Base-by-base conservation (phyloP, 2,113 vertebrate species). In the Jaculus jaculus region DNA sequence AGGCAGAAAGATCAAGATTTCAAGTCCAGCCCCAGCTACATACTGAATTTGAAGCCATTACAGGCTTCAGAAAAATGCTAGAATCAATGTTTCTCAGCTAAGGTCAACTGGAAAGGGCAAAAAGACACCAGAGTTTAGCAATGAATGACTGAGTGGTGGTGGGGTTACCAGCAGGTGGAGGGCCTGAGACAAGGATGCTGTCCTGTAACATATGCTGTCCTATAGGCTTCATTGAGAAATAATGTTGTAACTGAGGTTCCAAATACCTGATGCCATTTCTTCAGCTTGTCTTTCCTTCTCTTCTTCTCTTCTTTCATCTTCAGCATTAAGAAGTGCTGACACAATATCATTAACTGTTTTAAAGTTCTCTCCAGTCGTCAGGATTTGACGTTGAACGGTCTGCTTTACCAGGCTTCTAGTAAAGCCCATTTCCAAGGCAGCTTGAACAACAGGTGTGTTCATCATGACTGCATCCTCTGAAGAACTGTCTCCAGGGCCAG, bases 391-490 rank as follows among this genome's bases (percentile, higher is more conserved):
- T 96, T 99, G 99, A 86, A 99, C 98, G 0, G 98, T 99, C 97
- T 99, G 99, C 86, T 99, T 99, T 72, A 99, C 98, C 2, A 99
- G 96, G 91, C 95, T 98, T 91, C 99, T 98, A 6, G 98, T 98
- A 92, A 99, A 99, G 71, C 99, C 99, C 99, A 99, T 99, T 97
- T 99, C 99, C 96, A 99, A 97, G 9, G 99, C 99, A 4, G 99
- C 98, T 95, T 99, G 99, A 51, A 99, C 98, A 92, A 99, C 98
- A 0, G 99, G 98, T 0, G 99, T 99, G 95, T 99, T 99, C 99
- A 99, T 99, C 99, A 99, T 99, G 92, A 99, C 92, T 0, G 97
- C 98, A 96, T 99, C 99, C 97, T 99, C 99, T 11, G 99, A 98
- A 60, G 97, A 97, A 95, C 98, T 98, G 94, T 99, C 99, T 88